Percentiles rank a stretch among this genome's conserved stretches.
These are phyloP conservation scores for Thymelicus lineola DNA, from an alignment of 2,888 invertebrate species.

Conservation along the genomic window DNA sequence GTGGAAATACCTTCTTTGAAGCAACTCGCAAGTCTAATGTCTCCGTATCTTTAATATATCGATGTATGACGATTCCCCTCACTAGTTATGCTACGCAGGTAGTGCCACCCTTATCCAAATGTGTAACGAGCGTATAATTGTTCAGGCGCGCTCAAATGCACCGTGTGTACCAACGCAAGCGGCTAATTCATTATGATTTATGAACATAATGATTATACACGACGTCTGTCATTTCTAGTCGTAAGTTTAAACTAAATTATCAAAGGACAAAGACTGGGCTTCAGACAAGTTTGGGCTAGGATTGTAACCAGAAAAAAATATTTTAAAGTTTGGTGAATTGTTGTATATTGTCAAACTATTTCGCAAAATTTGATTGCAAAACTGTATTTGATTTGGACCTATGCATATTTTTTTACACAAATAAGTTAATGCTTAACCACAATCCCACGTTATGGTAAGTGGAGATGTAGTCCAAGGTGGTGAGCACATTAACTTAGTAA, in stretches of 20 bases:
- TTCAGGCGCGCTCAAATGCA: slow-evolving; percentile 40
- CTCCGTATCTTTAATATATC: not conserved
- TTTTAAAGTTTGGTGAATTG: too few relatives aligned
- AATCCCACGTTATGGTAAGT: too few relatives aligned
- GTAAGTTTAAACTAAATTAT: not conserved
- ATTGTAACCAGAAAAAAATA: too few relatives aligned
- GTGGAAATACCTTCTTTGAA: not conserved
- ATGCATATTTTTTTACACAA: too few relatives aligned
- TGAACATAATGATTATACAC: slow-evolving; percentile 2
- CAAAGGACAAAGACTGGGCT: not conserved
- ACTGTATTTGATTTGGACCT: too few relatives aligned
- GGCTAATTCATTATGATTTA: slow-evolving; percentile 27
- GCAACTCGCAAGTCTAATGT: not conserved
- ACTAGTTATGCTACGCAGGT: slow-evolving; percentile 19
- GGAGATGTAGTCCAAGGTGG: too few relatives aligned
- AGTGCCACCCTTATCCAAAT: slow-evolving; percentile 44
- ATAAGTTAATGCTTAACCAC: too few relatives aligned
- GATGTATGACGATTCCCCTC: slow-evolving; percentile 23
- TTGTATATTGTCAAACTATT: too few relatives aligned
- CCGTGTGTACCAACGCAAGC: slow-evolving; percentile 20
- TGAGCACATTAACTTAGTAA: too few relatives aligned
- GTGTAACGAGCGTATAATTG: slow-evolving; percentile 55
- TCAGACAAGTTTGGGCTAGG: too few relatives aligned
- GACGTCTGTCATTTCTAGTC: not conserved
- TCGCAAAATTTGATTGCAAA: too few relatives aligned